A percentile compares a stretch with the other conserved stretches of the same genome.
Evolutionary conservation across 2,888 invertebrate species (phyloP).

Genomic region (Xanthostigma xanthostigma): DNA sequence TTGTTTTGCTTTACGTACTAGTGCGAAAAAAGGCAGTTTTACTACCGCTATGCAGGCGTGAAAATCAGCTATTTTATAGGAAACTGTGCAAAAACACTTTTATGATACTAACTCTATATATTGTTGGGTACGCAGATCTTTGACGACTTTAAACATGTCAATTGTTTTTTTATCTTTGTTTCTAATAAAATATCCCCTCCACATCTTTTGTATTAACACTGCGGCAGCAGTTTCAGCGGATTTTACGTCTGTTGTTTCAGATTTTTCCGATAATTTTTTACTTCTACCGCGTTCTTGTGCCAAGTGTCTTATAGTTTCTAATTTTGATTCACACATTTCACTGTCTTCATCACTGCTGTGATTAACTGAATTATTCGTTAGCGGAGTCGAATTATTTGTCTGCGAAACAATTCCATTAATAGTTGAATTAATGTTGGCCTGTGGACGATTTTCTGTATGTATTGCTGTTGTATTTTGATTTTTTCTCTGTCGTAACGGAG

Average conservation of each 20-base stretch:
- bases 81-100: no score
- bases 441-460: not conserved
- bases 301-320: conserved; percentile 47
- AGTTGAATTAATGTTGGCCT: not conserved
- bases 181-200: conserved; percentile 70
- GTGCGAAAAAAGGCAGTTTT: no score
- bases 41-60: no score
- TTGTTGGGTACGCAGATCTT: conserved; percentile 63
- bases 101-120: conserved; percentile 56
- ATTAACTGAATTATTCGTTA: conserved; percentile 16
- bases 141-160: conserved; percentile 47
- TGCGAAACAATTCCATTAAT: not conserved
- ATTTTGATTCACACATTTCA: conserved; percentile 49
- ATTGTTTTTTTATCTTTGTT: conserved; percentile 54
- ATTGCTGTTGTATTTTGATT: not conserved
- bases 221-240: conserved; percentile 34
- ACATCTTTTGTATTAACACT: conserved; percentile 69
- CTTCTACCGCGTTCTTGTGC: conserved; percentile 30
- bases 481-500: conserved; percentile 19
- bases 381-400: not conserved
- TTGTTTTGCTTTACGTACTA: no score
- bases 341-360: conserved; percentile 46
- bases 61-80: no score
- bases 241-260: conserved; percentile 10
- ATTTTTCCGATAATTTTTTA: conserved; percentile 22